phyloP scores from a whole-genome alignment of 35 echinoderm and acorn worm species.

The Acanthaster planci region DNA sequence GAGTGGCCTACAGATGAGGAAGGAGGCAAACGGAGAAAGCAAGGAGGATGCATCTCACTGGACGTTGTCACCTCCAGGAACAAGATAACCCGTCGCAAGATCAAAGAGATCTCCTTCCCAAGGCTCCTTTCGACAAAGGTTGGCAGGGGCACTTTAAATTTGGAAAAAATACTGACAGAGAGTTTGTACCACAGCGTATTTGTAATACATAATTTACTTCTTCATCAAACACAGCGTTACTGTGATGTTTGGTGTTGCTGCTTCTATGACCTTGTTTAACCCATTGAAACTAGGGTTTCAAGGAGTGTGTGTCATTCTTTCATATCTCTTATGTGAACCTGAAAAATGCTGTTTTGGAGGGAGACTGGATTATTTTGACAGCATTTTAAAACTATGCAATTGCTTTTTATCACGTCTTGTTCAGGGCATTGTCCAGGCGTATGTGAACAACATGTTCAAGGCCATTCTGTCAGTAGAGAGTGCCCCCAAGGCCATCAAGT shows the following conservation, averaged over 20 bases:
- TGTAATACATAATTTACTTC: no score
- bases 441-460: constrained; percentile 59
- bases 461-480: constrained; percentile 56
- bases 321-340: no score
- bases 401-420: not conserved
- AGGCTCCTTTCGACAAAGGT: constrained; percentile 25
- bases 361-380: no score
- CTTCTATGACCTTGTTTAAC: no score
- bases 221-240: no score
- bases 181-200: no score
- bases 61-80: not conserved
- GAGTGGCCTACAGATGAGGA: not conserved
- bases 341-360: no score
- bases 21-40: not conserved
- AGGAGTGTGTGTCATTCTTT: no score
- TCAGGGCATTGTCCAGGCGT: constrained; percentile 67
- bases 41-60: not conserved
- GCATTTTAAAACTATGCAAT: not conserved
- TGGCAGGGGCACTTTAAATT: not conserved
- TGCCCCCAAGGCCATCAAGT: constrained; percentile 68
- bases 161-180: no score
- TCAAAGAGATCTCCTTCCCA: constrained; percentile 24
- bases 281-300: no score
- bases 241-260: no score
- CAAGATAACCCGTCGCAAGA: not conserved